Percentiles rank a stretch among this genome's conserved stretches.
Evolutionary conservation across 1,140 invertebrate species (phyloP).

Genomic region (Lineus longissimus): DNA sequence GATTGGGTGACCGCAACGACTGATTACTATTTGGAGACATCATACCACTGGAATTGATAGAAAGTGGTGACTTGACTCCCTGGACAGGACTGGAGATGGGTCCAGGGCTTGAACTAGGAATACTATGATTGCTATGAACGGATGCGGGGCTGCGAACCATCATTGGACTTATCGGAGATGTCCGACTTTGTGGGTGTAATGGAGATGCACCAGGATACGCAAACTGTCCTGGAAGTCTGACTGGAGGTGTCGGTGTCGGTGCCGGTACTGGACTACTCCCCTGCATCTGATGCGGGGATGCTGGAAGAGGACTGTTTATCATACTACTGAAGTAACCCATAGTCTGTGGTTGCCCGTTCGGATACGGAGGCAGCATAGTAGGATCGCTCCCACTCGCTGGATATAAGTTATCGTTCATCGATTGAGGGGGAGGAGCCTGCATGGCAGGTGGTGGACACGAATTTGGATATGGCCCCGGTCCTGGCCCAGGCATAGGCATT

Average conservation of each 20-base stretch:
- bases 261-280: not conserved
- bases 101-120: slow-evolving; percentile 5
- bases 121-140: slow-evolving; percentile 12
- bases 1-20: not conserved
- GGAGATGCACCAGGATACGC: not conserved
- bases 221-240: not conserved
- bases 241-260: not conserved
- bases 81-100: slow-evolving; percentile 7
- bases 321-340: slow-evolving; percentile 4
- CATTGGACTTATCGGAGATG: slow-evolving; percentile 6
- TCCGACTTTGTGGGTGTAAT: not conserved
- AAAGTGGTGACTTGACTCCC: not conserved
- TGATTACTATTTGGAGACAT: not conserved
- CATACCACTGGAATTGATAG: not conserved
- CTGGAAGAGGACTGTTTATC: not conserved
- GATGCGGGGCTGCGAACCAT: slow-evolving; percentile 4
- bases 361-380: not conserved
- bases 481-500: not conserved
- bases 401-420: not conserved
- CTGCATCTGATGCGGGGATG: not conserved
- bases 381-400: not conserved
- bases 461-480: not conserved
- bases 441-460: not conserved
- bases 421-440: not conserved
- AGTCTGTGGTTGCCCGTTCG: not conserved